Conservation (phyloP, 2,888 invertebrate species). For the Cosmia trapezina region DNA sequence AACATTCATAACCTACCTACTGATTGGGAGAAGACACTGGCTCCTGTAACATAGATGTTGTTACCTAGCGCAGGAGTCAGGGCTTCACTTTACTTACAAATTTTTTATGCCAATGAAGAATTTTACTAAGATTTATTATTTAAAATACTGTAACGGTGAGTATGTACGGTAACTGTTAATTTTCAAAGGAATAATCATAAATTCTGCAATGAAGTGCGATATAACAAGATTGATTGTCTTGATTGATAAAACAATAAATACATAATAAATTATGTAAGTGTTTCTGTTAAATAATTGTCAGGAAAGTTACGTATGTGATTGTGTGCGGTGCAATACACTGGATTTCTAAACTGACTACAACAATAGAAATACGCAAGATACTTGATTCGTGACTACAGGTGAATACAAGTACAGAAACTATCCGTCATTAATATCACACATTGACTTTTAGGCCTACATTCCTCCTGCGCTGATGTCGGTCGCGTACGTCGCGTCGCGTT, state of each 20-base stretch:
- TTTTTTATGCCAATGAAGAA: no score
- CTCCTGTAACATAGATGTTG: no score
- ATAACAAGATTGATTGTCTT: constrained; percentile 1
- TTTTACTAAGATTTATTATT: no score
- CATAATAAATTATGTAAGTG: neutral
- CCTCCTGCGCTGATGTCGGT: no score
- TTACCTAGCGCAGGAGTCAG: no score
- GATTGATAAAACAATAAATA: constrained; percentile 22
- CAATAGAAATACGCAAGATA: constrained; percentile 29
- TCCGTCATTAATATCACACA: constrained; percentile 3
- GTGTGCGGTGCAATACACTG: neutral
- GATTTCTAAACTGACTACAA: constrained; percentile 27
- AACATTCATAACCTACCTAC: no score
- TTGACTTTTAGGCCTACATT: neutral
- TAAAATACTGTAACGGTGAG: neutral
- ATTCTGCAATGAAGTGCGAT: neutral
- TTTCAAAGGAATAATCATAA: neutral
- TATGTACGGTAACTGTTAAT: neutral
- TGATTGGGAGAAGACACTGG: no score
- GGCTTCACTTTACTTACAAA: no score
- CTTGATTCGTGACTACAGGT: constrained; percentile 8
- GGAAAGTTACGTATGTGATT: neutral
- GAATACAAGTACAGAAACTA: constrained; percentile 1
- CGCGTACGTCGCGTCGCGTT: no score
- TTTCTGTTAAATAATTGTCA: constrained; percentile 7